Conservation (phyloP, 2,797 vertebrate species). For the Eulemur coronatus region DNA sequence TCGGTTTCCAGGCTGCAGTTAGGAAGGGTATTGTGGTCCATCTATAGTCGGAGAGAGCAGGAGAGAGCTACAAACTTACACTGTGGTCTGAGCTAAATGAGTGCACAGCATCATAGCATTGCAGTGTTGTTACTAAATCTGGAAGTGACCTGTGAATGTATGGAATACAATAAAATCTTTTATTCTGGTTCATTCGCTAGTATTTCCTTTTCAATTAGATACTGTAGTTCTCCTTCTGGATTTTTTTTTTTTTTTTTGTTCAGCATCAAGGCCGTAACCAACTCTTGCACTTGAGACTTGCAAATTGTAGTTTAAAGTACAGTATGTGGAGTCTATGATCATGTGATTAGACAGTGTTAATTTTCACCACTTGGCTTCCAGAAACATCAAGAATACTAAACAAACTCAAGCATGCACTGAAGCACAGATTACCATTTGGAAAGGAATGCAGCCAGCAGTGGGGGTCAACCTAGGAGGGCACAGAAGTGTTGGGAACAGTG, state of each 20-base stretch:
- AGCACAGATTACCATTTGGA: neutral
- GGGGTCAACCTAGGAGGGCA: neutral
- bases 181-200: conserved; percentile 25
- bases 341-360: neutral
- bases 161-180: conserved; percentile 56
- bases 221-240: neutral
- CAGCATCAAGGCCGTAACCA: neutral
- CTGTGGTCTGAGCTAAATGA: neutral
- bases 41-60: neutral
- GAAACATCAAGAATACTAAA: conserved; percentile 1
- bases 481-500: neutral
- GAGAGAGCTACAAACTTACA: neutral
- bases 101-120: neutral
- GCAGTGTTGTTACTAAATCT: neutral
- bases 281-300: conserved; percentile 1
- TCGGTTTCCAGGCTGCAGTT: neutral
- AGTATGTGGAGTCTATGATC: neutral
- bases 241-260: neutral
- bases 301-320: conserved; percentile 20
- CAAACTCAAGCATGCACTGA: neutral
- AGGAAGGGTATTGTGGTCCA: neutral
- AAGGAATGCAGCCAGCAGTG: neutral
- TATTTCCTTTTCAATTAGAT: conserved; percentile 38
- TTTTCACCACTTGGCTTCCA: neutral
- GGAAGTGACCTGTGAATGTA: conserved; percentile 62